These are phyloP conservation scores for Sternotherus odoratus DNA, from an alignment of 2,797 vertebrate genomes.

Conservation along the genomic window DNA sequence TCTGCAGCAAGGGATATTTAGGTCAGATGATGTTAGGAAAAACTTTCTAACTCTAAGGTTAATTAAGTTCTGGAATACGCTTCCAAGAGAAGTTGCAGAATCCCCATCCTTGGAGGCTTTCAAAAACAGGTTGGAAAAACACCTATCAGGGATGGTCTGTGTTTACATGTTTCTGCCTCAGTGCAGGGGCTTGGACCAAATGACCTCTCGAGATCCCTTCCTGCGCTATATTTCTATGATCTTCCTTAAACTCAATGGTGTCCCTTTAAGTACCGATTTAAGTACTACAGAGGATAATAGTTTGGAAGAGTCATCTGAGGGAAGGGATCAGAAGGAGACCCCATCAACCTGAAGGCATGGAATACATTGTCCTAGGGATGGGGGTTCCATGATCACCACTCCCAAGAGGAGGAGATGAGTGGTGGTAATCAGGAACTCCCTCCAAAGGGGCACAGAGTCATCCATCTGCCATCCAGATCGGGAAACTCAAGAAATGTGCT, in stretches of 20 bases:
- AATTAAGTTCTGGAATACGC: background rate
- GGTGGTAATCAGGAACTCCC: too few species aligned
- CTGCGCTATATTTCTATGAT: background rate
- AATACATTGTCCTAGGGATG: too few species aligned
- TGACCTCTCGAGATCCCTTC: background rate
- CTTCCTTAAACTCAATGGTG: background rate
- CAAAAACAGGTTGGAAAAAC: background rate
- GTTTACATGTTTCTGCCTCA: background rate
- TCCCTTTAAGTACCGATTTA: constrained; percentile 8
- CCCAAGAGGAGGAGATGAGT: too few species aligned
- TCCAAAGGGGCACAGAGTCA: too few species aligned
- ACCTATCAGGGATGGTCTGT: background rate
- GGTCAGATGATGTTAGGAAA: background rate
- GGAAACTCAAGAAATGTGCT: too few species aligned
- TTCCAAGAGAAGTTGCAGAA: background rate
- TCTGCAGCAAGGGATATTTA: background rate
- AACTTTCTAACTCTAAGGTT: background rate
- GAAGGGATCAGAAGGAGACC: too few species aligned
- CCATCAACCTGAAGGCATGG: too few species aligned
- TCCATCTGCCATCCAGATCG: too few species aligned
- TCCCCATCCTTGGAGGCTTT: background rate
- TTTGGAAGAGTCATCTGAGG: too few species aligned
- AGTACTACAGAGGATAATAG: too few species aligned
- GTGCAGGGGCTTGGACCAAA: background rate
- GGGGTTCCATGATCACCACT: too few species aligned